Evolutionary conservation across 2,888 invertebrate species (phyloP), one percentile per base, ranked within the genome.

Genomic region (Mamestra brassicae): DNA sequence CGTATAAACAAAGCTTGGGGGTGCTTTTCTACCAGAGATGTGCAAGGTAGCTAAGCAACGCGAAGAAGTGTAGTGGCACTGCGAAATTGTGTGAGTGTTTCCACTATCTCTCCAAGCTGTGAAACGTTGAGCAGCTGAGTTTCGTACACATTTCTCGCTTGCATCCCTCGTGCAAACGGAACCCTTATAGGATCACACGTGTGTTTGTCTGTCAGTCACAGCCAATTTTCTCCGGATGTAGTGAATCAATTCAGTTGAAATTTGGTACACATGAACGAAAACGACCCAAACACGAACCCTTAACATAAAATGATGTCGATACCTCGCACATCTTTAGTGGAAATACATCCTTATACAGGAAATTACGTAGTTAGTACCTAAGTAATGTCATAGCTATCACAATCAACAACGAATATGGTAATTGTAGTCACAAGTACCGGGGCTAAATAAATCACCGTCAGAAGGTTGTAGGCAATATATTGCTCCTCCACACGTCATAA

Each of bases 351-450:
- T 63, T n/a, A 80, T 1, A 10, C 36, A 13, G 47, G 13, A 74
- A 38, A 71, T 65, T 54, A 50, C 38, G 45, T 72, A 62, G 52
- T 7, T 66, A 58, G 60, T 72, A 55, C 62, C 63, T 72, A 67
- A 58, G 65, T 74, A 71, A 72, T 76, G 54, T 66, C 61, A 71
- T 74, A 75, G 80, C 42, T 79, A 78, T 78, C 74, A 84, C 78
- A 86, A 74, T 79, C 78, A 83, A 74, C 83, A 78, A 76, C 66
- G 26, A 38, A 68, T 69, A 69, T 76, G 71, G 80, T 81, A 87
- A 85, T 85, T 85, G 84, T 87, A 80, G 88, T 83, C 76, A 78
- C 78, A 76, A 70, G 71, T 86, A 74, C 78, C 76, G 76, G 74
- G 55, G 77, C 62, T 76, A 61, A 69, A 80, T 88, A 88, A 78